These are phyloP conservation scores for Lepidocyrtinus sp. DNA, from an alignment of 2,888 invertebrate species.

Conservation along the genomic window DNA sequence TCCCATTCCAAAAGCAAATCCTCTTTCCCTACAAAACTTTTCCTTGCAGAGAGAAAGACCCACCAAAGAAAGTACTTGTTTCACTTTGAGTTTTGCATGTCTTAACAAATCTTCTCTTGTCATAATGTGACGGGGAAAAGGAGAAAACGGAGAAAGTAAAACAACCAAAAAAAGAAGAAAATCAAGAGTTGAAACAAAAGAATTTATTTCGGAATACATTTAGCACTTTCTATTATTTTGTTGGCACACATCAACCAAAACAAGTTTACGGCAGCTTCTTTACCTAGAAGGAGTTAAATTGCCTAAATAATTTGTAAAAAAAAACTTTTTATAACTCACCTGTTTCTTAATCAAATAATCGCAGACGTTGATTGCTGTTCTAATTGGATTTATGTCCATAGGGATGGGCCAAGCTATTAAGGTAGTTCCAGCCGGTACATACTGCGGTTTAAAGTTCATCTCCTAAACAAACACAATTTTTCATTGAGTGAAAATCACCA, in stretches of 20 bases:
- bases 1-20: constrained; percentile 7
- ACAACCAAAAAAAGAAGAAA: neutral
- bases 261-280: no score
- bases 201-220: no score
- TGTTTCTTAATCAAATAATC: constrained; percentile 89
- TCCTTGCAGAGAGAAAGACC: neutral
- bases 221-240: no score
- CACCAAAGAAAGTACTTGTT: constrained; percentile 9
- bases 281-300: no score
- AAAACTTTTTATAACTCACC: no score
- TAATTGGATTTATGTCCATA: constrained; percentile 96
- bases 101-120: constrained; percentile 3
- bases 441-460: constrained; percentile 86
- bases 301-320: no score
- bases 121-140: neutral
- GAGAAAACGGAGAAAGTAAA: neutral
- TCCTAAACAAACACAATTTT: no score
- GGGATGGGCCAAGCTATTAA: constrained; percentile 91
- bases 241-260: no score
- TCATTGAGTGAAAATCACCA: constrained; percentile 72
- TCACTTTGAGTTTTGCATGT: constrained; percentile 7
- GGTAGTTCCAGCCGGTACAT: constrained; percentile 87
- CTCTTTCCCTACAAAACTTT: neutral
- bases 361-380: constrained; percentile 94
- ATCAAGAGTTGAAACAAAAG: neutral